phyloP scores from a whole-genome alignment of 2,113 vertebrate species.

The Xyliphius kryptos region DNA sequence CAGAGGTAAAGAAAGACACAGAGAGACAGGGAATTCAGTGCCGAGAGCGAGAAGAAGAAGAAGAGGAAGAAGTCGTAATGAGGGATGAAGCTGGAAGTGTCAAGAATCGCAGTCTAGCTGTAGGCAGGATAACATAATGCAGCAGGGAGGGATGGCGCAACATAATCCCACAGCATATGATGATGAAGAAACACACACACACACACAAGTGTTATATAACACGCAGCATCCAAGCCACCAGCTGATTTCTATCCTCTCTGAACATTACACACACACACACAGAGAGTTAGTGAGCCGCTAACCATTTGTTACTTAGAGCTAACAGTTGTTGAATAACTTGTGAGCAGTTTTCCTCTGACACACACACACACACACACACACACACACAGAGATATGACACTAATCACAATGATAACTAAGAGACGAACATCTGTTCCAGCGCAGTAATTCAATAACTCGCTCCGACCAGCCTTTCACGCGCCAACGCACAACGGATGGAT shows the following conservation, averaged over 20 bases:
- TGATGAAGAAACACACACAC: slow-evolving; percentile 42
- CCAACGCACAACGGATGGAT: slow-evolving; percentile 5
- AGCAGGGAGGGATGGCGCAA: background rate
- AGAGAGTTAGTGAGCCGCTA: slow-evolving; percentile 15
- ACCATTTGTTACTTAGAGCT: background rate
- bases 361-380: too few species aligned
- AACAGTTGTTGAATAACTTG: slow-evolving; percentile 9
- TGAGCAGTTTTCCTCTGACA: too few species aligned
- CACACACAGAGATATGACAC: background rate
- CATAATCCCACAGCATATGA: slow-evolving; percentile 28
- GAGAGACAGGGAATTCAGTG: background rate
- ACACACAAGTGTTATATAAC: slow-evolving; percentile 11
- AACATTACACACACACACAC: slow-evolving; percentile 1
- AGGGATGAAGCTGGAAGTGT: slow-evolving; percentile 16
- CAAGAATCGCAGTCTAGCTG: slow-evolving; percentile 13
- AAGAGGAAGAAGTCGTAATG: slow-evolving; percentile 14
- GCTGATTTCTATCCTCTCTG: slow-evolving; percentile 22
- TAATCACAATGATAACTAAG: slow-evolving; percentile 17
- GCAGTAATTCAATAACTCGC: slow-evolving; percentile 33
- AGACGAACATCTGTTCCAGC: slow-evolving; percentile 32
- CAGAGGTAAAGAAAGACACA: slow-evolving; percentile 7
- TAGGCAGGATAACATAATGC: slow-evolving; percentile 5
- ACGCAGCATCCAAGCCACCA: background rate
- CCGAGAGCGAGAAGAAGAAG: background rate
- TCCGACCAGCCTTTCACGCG: slow-evolving; percentile 9